These are phyloP conservation scores for Nycticebus coucang DNA, from an alignment of 2,113 vertebrate genomes.

Conservation along the genomic window DNA sequence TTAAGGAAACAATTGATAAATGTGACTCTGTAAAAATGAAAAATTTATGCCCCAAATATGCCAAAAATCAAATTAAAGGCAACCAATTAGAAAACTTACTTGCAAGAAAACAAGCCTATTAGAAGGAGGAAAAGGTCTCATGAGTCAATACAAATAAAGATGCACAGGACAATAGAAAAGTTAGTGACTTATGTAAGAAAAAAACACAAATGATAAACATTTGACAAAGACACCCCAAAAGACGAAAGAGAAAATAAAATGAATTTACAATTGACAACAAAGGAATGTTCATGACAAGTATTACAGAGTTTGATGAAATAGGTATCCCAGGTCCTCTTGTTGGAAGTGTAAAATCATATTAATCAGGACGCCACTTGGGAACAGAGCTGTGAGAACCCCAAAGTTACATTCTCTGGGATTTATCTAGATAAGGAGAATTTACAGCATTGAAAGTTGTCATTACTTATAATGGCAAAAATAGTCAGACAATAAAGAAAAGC, in stretches of 20 bases:
- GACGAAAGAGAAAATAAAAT: neutral
- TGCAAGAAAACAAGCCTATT: neutral
- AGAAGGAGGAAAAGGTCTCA: neutral
- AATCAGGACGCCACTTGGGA: neutral
- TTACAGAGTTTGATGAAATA: neutral
- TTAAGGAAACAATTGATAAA: neutral
- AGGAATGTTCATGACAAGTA: neutral
- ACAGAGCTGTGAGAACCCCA: neutral
- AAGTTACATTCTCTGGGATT: neutral
- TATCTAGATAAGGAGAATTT: neutral
- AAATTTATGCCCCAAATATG: neutral
- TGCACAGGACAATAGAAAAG: neutral
- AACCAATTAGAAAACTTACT: neutral
- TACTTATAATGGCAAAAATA: constrained; percentile 23
- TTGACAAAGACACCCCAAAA: neutral
- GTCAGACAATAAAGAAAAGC: neutral
- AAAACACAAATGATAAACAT: neutral
- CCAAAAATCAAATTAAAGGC: constrained; percentile 15
- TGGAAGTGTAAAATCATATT: neutral
- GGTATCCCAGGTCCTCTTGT: neutral
- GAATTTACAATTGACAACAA: neutral
- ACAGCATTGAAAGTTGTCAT: neutral
- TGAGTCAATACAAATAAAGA: neutral
- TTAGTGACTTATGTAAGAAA: neutral
- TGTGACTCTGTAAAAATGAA: neutral